These are phyloP conservation scores for Onychostoma macrolepis DNA, from an alignment of 2,113 vertebrate genomes.

Conservation along the genomic window DNA sequence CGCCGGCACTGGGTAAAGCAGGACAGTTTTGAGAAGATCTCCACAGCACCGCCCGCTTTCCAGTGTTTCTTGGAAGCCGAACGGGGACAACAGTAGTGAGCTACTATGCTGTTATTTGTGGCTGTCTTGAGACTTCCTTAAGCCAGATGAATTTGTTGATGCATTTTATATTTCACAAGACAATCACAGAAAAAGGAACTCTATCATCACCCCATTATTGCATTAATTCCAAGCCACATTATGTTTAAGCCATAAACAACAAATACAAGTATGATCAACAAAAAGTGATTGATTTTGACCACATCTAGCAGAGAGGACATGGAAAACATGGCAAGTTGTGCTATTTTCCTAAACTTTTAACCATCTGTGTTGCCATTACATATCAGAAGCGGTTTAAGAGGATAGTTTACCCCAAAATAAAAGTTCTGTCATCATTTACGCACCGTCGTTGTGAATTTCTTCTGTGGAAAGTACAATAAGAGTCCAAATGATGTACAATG, in stretches of 20 bases:
- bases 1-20: constrained; percentile 59
- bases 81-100: constrained; percentile 59
- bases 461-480: neutral
- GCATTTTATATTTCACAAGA: constrained; percentile 75
- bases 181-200: constrained; percentile 61
- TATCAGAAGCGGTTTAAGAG: neutral
- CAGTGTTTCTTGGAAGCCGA: constrained; percentile 68
- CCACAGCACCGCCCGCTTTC: constrained; percentile 63
- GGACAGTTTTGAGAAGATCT: constrained; percentile 65
- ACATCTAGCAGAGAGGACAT: constrained; percentile 12
- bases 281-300: constrained; percentile 17
- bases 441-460: neutral
- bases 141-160: constrained; percentile 75
- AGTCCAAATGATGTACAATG: neutral
- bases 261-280: constrained; percentile 3
- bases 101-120: constrained; percentile 73
- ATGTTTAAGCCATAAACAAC: constrained; percentile 60
- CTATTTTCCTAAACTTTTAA: constrained; percentile 13
- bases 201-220: constrained; percentile 49
- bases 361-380: neutral
- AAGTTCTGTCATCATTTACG: neutral
- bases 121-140: constrained; percentile 67
- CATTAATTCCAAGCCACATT: constrained; percentile 64
- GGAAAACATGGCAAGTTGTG: constrained; percentile 3
- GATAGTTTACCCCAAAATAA: neutral